Percentiles rank a stretch among this genome's conserved stretches.
phyloP scores from a whole-genome alignment of 2,888 invertebrate species.

The Silvanus unidentatus region DNA sequence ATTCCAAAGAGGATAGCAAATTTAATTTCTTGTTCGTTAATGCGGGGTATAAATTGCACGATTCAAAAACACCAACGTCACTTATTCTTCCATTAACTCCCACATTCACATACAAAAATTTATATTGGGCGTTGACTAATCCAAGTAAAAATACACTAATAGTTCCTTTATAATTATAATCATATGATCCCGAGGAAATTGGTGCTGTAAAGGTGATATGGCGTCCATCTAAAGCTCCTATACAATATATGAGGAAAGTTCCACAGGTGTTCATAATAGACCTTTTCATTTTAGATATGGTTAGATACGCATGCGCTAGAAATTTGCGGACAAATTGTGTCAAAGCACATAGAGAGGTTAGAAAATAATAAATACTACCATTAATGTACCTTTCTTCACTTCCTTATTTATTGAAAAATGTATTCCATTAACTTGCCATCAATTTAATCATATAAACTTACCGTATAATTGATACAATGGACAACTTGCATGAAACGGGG shows the following conservation, averaged over 20 bases:
- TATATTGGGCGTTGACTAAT: conserved; percentile 9
- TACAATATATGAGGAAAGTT: conserved; percentile 6
- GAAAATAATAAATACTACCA: no score
- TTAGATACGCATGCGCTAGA: no score
- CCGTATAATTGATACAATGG: no score
- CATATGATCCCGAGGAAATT: conserved; percentile 14
- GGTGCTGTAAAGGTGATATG: conserved; percentile 18
- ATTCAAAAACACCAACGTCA: conserved; percentile 13
- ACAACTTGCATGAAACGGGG: no score
- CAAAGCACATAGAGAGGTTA: no score
- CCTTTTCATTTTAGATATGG: no score
- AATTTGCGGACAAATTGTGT: no score
- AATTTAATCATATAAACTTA: no score
- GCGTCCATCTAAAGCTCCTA: conserved; percentile 15
- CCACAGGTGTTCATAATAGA: not conserved
- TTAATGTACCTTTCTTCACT: no score
- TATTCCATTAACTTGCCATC: no score
- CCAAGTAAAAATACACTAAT: conserved; percentile 11
- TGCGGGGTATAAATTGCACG: conserved; percentile 8
- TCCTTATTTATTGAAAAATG: no score
- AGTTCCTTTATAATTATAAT: conserved; percentile 18
- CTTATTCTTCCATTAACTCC: conserved; percentile 15
- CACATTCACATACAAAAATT: conserved; percentile 12
- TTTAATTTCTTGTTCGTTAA: conserved; percentile 9
- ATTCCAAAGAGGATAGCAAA: conserved; percentile 7